Conservation (phyloP, 2,113 vertebrate species). For the Sporophila hypoxantha region DNA sequence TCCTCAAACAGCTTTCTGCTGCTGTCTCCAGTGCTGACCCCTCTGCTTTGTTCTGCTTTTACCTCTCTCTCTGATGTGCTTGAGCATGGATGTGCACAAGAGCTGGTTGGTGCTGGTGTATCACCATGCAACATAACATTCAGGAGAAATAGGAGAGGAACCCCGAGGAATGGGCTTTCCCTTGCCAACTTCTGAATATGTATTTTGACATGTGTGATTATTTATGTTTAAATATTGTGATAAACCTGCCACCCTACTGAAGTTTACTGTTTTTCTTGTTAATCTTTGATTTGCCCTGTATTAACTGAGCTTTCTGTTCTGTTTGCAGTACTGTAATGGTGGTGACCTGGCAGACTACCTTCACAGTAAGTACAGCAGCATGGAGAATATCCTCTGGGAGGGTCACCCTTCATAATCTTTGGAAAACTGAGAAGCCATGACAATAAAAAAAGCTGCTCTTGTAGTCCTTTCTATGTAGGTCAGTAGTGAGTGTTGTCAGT, state of each 20-base stretch:
- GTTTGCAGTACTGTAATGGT: conserved; percentile 91
- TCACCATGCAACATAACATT: neutral
- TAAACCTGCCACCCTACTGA: neutral
- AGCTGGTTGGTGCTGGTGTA: neutral
- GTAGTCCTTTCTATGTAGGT: neutral
- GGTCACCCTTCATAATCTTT: neutral
- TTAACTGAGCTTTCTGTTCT: neutral
- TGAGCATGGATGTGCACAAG: neutral
- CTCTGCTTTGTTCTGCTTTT: neutral
- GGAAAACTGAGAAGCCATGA: neutral
- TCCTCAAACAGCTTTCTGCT: neutral
- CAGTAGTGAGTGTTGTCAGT: neutral
- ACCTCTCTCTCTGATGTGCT: neutral
- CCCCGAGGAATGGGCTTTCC: neutral
- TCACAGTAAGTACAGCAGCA: conserved; percentile 81
- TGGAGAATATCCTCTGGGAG: neutral
- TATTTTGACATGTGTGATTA: neutral
- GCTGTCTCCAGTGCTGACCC: neutral
- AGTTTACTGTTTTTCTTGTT: neutral
- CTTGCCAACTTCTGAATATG: neutral
- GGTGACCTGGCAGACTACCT: conserved; percentile 96
- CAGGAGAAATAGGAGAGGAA: neutral
- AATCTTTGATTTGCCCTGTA: neutral
- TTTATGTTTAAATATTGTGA: neutral
- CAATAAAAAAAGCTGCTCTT: neutral